Conservation (phyloP, 2,888 invertebrate species). For the Halictus quadricinctus region DNA sequence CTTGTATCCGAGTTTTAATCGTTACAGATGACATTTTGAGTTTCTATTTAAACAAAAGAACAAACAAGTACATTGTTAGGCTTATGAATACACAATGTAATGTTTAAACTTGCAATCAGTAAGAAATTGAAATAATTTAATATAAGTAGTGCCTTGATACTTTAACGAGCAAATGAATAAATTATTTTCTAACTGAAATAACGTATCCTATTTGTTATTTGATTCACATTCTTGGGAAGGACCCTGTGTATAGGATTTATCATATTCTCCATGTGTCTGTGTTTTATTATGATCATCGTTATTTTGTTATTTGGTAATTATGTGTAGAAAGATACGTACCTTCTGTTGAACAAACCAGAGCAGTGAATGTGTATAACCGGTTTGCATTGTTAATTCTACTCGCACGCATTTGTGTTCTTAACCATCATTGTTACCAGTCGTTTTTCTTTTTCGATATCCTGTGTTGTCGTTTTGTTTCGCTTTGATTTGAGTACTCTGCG, state of each 20-base stretch:
- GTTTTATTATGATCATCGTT: slow-evolving; percentile 7
- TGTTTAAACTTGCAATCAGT: slow-evolving; percentile 51
- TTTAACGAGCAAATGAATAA: slow-evolving; percentile 77
- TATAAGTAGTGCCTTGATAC: slow-evolving; percentile 79
- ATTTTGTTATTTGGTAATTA: slow-evolving; percentile 15
- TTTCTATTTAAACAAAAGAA: slow-evolving; percentile 44
- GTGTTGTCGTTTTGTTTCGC: slow-evolving; percentile 76
- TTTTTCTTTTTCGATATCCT: slow-evolving; percentile 71
- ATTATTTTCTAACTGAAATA: slow-evolving; percentile 78
- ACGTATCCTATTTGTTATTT: slow-evolving; percentile 39
- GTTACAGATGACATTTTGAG: slow-evolving; percentile 51
- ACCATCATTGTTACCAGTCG: slow-evolving; percentile 64
- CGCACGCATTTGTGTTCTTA: slow-evolving; percentile 75
- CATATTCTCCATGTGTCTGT: slow-evolving; percentile 10
- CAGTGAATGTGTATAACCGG: slow-evolving; percentile 43
- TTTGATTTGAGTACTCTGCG: slow-evolving; percentile 75
- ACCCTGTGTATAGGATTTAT: background rate
- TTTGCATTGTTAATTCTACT: slow-evolving; percentile 61
- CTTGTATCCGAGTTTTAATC: slow-evolving; percentile 56
- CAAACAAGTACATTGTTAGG: slow-evolving; percentile 52
- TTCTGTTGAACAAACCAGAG: slow-evolving; percentile 34
- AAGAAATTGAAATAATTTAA: slow-evolving; percentile 60
- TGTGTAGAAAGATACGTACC: background rate
- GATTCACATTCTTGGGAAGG: background rate
- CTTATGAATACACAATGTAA: slow-evolving; percentile 48